phyloP scores from a whole-genome alignment of 1,140 invertebrate species.

The Drosophila leontia region DNA sequence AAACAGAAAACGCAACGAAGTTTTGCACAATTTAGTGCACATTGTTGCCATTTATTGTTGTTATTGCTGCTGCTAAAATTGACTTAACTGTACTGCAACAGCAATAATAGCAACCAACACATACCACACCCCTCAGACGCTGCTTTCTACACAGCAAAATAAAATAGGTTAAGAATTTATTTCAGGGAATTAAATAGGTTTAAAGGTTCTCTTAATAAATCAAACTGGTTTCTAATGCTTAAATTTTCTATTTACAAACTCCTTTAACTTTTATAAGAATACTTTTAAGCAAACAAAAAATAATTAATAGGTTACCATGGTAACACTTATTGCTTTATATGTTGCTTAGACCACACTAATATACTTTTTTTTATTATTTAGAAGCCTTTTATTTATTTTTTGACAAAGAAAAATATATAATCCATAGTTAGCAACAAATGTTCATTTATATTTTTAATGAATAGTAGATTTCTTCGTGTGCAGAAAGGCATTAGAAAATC shows the following conservation, averaged over 20 bases:
- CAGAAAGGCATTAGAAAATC: constrained; percentile 50
- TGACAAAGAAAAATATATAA: too few species aligned
- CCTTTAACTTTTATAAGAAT: too few species aligned
- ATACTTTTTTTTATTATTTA: neutral
- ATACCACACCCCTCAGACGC: neutral
- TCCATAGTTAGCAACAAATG: too few species aligned
- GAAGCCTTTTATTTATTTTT: too few species aligned
- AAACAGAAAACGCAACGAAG: constrained; percentile 60
- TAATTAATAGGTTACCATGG: neutral
- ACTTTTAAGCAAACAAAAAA: neutral
- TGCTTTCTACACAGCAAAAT: constrained; percentile 5
- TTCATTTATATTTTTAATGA: too few species aligned
- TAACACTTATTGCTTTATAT: neutral
- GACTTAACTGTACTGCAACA: constrained; percentile 73
- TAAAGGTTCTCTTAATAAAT: neutral
- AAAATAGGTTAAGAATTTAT: neutral
- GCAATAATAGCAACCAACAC: constrained; percentile 36
- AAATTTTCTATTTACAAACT: too few species aligned
- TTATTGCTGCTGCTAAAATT: constrained; percentile 60
- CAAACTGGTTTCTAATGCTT: too few species aligned
- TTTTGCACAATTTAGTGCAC: constrained; percentile 77
- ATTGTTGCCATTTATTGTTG: constrained; percentile 69
- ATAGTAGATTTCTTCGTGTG: constrained; percentile 1
- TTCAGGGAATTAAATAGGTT: too few species aligned
- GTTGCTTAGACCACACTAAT: neutral